Percentiles rank a stretch among this genome's conserved stretches.
Conservation (phyloP, 2,797 vertebrate genomes). For the Coranthus polyacanthus region DNA sequence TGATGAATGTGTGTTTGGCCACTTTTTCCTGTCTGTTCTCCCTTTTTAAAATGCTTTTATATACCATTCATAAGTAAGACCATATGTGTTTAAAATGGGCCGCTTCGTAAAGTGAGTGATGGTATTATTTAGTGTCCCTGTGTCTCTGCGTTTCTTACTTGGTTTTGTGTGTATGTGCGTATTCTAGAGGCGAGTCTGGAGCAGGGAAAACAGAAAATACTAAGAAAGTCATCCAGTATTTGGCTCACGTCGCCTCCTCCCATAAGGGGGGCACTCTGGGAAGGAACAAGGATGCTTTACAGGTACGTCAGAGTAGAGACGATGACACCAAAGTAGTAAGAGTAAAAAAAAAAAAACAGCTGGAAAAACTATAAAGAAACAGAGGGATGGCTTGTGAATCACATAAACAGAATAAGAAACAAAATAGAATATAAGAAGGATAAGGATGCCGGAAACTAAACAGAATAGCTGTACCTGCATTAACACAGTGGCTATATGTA, state of each 20-base stretch:
- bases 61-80: constrained; percentile 31
- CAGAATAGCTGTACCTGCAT: too few species aligned
- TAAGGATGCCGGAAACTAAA: too few species aligned
- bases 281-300: constrained; percentile 81
- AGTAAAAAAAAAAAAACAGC: not conserved
- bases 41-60: constrained; percentile 39
- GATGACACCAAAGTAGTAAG: not conserved
- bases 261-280: constrained; percentile 87
- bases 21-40: constrained; percentile 57
- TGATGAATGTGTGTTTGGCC: constrained; percentile 37
- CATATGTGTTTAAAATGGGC: constrained; percentile 39
- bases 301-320: constrained; percentile 64
- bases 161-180: constrained; percentile 31
- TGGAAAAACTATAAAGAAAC: not conserved
- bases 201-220: constrained; percentile 96
- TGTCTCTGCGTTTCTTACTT: constrained; percentile 45
- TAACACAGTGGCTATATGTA: too few species aligned
- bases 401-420: too few species aligned
- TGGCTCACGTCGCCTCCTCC: constrained; percentile 93
- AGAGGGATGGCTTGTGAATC: not conserved
- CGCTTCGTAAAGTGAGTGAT: not conserved
- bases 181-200: constrained; percentile 91
- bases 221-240: constrained; percentile 96
- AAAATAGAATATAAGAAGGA: too few species aligned
- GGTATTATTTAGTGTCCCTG: constrained; percentile 31